Conservation (phyloP, 1,140 invertebrate genomes). For the Penaeus indicus region DNA sequence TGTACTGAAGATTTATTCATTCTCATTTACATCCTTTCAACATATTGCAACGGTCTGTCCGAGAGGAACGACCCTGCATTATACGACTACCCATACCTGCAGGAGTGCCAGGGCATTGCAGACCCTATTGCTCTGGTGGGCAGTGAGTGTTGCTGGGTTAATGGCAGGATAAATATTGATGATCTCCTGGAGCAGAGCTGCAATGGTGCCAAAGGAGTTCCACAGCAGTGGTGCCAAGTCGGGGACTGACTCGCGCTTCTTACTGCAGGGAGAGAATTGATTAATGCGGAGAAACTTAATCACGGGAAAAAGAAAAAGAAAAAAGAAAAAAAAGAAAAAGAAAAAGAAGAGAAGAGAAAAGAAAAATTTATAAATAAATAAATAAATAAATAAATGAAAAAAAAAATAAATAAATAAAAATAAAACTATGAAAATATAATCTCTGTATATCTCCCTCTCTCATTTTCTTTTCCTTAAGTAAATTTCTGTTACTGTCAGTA, state of each 20-base stretch:
- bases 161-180: constrained; percentile 98
- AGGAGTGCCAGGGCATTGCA: constrained; percentile 98
- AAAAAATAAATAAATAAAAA: no score
- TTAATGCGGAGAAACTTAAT: constrained; percentile 27
- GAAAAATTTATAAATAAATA: no score
- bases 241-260: constrained; percentile 96
- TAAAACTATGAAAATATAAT: no score
- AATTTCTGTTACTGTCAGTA: no score
- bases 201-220: constrained; percentile 98
- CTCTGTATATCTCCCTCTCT: no score
- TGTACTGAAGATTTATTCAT: no score
- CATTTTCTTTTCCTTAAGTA: no score
- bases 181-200: constrained; percentile 90
- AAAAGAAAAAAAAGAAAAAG: background rate
- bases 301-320: background rate
- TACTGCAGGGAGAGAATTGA: constrained; percentile 76
- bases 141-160: constrained; percentile 95
- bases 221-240: constrained; percentile 98
- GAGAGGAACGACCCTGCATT: no score
- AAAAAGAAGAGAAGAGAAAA: no score
- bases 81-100: constrained; percentile 44
- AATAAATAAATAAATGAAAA: no score
- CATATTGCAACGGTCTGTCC: no score
- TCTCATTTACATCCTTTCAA: background rate
- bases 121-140: constrained; percentile 93